A percentile compares a stretch with the other conserved stretches of the same genome.
These are phyloP conservation scores for Eustalomyia histrio DNA, from an alignment of 2,888 invertebrate genomes.

Conservation along the genomic window DNA sequence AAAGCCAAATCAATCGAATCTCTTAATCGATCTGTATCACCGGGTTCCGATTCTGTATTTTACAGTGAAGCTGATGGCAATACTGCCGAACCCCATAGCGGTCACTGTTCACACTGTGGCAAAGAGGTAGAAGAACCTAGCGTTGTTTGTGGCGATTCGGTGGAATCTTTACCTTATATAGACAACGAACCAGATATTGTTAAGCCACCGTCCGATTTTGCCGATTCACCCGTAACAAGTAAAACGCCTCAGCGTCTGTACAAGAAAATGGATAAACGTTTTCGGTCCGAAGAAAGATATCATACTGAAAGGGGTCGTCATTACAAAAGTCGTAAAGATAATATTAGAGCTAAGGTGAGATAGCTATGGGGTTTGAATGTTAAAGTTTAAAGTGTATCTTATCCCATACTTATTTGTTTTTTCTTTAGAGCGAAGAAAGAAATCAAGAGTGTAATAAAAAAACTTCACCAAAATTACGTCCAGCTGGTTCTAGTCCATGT, in stretches of 20 bases:
- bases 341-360: conserved; percentile 87
- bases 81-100: conserved; percentile 80
- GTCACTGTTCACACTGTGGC: conserved; percentile 91
- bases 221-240: conserved; percentile 88
- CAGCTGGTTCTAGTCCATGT: conserved; percentile 85
- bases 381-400: no score
- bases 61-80: conserved; percentile 87
- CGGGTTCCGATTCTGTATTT: conserved; percentile 94
- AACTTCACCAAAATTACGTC: conserved; percentile 86
- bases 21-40: conserved; percentile 89
- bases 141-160: conserved; percentile 74
- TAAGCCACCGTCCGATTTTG: conserved; percentile 93
- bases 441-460: conserved; percentile 84
- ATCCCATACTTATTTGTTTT: not conserved
- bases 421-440: conserved; percentile 84
- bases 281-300: conserved; percentile 88
- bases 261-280: conserved; percentile 89
- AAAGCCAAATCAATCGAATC: conserved; percentile 93
- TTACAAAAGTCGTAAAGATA: conserved; percentile 85
- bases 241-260: conserved; percentile 82
- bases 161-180: conserved; percentile 78
- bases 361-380: not conserved
- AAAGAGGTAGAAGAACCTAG: conserved; percentile 86
- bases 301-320: conserved; percentile 82
- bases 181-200: conserved; percentile 85